Conservation (phyloP, 53 echinoderm and acorn worm genomes). For the Mesocentrotus franciscanus region DNA sequence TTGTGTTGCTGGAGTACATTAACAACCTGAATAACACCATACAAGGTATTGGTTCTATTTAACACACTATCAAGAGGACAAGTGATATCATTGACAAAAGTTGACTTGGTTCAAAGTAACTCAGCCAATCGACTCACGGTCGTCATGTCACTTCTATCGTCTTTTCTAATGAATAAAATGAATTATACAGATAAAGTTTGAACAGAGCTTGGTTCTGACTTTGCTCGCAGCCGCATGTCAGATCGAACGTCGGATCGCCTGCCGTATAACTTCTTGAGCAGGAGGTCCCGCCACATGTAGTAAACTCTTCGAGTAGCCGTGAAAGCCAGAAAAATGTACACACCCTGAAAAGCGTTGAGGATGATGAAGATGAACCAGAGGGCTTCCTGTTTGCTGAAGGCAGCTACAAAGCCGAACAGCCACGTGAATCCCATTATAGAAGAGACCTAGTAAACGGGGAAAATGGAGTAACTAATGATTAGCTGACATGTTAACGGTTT, state of each 20-base stretch:
- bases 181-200: conserved; percentile 10
- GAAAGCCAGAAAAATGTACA: conserved; percentile 79
- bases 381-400: conserved; percentile 60
- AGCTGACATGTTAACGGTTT: neutral
- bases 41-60: too few relatives aligned
- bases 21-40: too few relatives aligned
- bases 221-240: neutral
- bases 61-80: too few relatives aligned
- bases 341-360: conserved; percentile 76
- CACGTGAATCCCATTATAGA: conserved; percentile 89
- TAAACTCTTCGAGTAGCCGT: conserved; percentile 71
- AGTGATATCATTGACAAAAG: too few relatives aligned
- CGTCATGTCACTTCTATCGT: too few relatives aligned
- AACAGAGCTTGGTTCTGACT: neutral
- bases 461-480: neutral
- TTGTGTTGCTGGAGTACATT: too few relatives aligned
- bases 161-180: too few relatives aligned
- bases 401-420: conserved; percentile 78
- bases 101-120: too few relatives aligned
- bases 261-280: conserved; percentile 7
- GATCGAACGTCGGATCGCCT: neutral
- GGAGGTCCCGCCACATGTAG: conserved; percentile 59
- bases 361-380: conserved; percentile 76
- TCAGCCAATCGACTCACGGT: too few relatives aligned
- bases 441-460: conserved; percentile 66